phyloP scores from a whole-genome alignment of 2,797 vertebrate species.

The Melanotaenia pygmaea region DNA sequence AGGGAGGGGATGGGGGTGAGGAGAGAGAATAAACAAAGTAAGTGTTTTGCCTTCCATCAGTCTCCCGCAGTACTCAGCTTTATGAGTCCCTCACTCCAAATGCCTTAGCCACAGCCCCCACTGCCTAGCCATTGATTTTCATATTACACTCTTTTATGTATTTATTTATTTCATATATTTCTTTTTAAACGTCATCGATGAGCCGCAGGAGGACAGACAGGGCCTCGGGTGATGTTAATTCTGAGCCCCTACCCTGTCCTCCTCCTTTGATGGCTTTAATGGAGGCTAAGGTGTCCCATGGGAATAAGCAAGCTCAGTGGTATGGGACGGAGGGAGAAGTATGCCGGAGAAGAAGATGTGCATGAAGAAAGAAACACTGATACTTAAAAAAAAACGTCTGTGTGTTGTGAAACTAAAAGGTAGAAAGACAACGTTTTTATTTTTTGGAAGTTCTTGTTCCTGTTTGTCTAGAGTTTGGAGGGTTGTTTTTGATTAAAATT shows the following conservation, averaged over 20 bases:
- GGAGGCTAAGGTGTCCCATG: slow-evolving; percentile 85
- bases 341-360: slow-evolving; percentile 33
- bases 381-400: neutral
- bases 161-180: slow-evolving; percentile 89
- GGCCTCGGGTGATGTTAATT: slow-evolving; percentile 79
- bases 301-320: slow-evolving; percentile 65
- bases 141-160: slow-evolving; percentile 87
- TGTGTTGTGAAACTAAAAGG: too few species aligned
- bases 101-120: slow-evolving; percentile 71
- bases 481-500: neutral
- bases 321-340: slow-evolving; percentile 8
- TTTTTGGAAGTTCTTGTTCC: neutral
- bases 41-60: slow-evolving; percentile 85
- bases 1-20: slow-evolving; percentile 70
- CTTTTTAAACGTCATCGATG: slow-evolving; percentile 88
- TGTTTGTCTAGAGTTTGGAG: neutral
- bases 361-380: neutral
- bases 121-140: slow-evolving; percentile 85
- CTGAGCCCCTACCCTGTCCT: slow-evolving; percentile 74
- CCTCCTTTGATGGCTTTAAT: slow-evolving; percentile 86
- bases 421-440: too few species aligned
- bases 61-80: slow-evolving; percentile 82
- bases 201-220: slow-evolving; percentile 75
- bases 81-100: slow-evolving; percentile 82
- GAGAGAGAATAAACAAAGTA: slow-evolving; percentile 84